These are phyloP conservation scores for Crenuchus spilurus DNA, from an alignment of 2,797 vertebrate species.

Conservation along the genomic window DNA sequence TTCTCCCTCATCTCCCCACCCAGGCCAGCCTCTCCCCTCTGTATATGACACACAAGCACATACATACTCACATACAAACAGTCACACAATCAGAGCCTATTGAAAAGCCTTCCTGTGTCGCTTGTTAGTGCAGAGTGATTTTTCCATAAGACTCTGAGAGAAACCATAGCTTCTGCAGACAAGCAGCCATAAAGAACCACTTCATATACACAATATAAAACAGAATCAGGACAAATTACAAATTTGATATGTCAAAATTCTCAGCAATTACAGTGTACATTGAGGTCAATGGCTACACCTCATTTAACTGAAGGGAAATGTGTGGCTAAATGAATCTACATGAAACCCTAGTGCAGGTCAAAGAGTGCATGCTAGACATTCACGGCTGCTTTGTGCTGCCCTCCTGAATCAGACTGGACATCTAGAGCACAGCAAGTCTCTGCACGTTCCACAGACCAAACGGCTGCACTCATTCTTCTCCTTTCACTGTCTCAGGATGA, in stretches of 20 bases:
- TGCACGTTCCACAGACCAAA: constrained; percentile 21
- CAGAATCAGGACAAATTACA: no score
- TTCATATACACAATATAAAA: no score
- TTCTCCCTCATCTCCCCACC: constrained; percentile 37
- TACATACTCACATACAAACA: constrained; percentile 26
- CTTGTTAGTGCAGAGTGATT: constrained; percentile 75
- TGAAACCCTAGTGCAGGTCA: neutral
- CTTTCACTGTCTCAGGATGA: constrained; percentile 4
- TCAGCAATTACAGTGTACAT: no score
- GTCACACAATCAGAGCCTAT: constrained; percentile 62
- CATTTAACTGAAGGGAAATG: neutral
- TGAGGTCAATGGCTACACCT: no score
- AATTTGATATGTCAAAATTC: no score
- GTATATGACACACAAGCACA: constrained; percentile 7
- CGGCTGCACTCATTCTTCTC: neutral
- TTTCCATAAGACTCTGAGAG: constrained; percentile 70
- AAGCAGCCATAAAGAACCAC: no score
- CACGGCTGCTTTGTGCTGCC: neutral
- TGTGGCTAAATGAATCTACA: no score
- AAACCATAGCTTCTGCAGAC: neutral
- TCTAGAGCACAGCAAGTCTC: constrained; percentile 1
- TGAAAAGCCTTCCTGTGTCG: constrained; percentile 83
- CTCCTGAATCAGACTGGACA: constrained; percentile 28
- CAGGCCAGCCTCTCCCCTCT: constrained; percentile 1
- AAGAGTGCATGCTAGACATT: neutral